Conservation (phyloP, 1,140 invertebrate genomes). For the Caenorhabditis remanei region DNA sequence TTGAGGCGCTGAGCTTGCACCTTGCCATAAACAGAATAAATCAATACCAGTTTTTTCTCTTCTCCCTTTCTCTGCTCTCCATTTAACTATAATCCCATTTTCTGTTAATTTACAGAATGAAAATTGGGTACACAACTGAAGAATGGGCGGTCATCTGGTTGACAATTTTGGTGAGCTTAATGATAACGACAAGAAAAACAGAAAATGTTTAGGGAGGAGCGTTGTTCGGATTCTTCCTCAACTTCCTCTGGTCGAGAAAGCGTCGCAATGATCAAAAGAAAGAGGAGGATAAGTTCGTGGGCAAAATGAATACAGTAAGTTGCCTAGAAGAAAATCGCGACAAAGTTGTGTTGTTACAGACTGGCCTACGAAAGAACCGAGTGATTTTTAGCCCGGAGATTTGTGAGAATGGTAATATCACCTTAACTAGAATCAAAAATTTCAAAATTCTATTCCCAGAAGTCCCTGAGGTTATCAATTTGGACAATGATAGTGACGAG, state of each 20-base stretch:
- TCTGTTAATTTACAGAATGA: neutral
- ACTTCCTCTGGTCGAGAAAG: neutral
- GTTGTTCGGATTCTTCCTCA: neutral
- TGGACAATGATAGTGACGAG: neutral
- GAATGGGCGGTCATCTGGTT: neutral
- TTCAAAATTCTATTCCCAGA: neutral
- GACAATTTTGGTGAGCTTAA: neutral
- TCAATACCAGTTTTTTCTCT: neutral
- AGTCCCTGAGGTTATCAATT: neutral
- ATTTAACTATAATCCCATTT: neutral
- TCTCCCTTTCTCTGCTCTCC: neutral
- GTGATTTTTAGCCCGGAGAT: slow-evolving; percentile 40
- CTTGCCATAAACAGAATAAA: neutral
- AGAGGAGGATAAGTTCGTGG: neutral
- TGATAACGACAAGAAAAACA: neutral
- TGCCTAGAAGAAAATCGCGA: too few species aligned
- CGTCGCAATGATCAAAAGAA: neutral
- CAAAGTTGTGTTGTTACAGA: too few species aligned
- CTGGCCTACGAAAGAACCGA: neutral
- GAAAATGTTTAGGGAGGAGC: neutral
- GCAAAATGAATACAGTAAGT: slow-evolving; percentile 46
- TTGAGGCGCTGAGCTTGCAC: neutral
- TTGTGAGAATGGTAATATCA: slow-evolving; percentile 46
- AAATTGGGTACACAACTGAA: neutral
- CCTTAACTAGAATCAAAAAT: neutral